These are phyloP conservation scores for Lepetodrilus schrolli DNA, from an alignment of 2,888 invertebrate species.

Conservation along the genomic window DNA sequence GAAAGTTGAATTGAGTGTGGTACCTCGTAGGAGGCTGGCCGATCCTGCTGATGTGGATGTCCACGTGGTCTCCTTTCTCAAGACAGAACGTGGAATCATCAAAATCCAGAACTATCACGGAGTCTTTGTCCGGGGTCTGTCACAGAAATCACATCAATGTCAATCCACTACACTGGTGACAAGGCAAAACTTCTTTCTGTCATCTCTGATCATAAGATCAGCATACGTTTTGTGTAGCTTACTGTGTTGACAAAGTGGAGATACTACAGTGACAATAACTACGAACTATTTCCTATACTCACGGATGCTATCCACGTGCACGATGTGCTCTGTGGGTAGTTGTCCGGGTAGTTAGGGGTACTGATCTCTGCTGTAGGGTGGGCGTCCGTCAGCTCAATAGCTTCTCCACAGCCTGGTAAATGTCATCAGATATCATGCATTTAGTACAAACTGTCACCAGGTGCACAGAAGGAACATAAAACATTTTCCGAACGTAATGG, in stretches of 20 bases:
- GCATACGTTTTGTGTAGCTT: no score
- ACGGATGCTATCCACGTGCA: conserved; percentile 54
- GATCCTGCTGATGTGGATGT: conserved; percentile 45
- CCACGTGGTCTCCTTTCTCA: conserved; percentile 38
- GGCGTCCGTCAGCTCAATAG: conserved; percentile 33
- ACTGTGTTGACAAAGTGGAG: no score
- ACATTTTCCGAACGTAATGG: no score
- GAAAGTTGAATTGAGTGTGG: no score
- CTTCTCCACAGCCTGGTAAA: conserved; percentile 13
- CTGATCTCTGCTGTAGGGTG: conserved; percentile 33
- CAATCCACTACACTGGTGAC: no score
- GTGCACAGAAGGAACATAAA: no score
- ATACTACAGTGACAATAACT: no score
- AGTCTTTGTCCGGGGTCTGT: neutral
- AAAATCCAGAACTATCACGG: neutral
- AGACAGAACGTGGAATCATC: neutral
- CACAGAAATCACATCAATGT: neutral
- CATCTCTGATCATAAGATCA: no score
- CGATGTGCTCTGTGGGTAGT: conserved; percentile 31
- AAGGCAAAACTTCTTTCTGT: no score
- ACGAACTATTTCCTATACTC: no score
- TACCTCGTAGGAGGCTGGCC: conserved; percentile 56
- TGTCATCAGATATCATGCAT: no score
- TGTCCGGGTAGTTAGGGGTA: conserved; percentile 44
- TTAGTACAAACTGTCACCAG: no score